These are phyloP conservation scores for Ceyx margarethae DNA, from an alignment of 2,113 vertebrate species.

Conservation along the genomic window DNA sequence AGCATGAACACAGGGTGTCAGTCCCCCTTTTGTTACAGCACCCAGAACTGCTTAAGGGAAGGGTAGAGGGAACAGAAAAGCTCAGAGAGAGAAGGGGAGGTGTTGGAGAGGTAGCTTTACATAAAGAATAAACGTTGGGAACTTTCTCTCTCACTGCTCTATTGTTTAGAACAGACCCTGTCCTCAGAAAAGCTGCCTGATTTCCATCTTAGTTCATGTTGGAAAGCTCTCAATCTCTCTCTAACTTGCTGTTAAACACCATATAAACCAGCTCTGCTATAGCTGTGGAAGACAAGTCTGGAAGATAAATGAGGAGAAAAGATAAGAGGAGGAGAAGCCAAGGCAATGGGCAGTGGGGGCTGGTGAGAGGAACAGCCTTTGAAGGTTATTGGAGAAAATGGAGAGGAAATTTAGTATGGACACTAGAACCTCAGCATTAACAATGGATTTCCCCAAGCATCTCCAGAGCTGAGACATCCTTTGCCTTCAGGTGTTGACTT, in stretches of 20 bases:
- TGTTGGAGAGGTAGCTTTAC: background rate
- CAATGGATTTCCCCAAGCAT: background rate
- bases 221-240: background rate
- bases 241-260: background rate
- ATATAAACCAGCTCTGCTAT: background rate
- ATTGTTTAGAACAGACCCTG: background rate
- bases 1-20: background rate
- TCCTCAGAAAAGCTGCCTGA: background rate
- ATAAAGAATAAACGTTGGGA: background rate
- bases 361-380: background rate
- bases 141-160: background rate
- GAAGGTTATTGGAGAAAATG: background rate
- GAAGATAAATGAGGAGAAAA: constrained; percentile 27
- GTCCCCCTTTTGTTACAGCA: background rate
- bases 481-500: background rate
- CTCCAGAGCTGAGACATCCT: background rate
- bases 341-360: background rate
- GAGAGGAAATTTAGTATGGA: background rate
- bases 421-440: background rate
- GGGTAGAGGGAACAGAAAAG: background rate
- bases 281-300: background rate
- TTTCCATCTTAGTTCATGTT: background rate
- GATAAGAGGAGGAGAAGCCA: background rate
- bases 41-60: background rate
- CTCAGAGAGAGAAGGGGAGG: background rate